Conservation (phyloP, 1,140 invertebrate species). For the Brachionus koreanus region DNA sequence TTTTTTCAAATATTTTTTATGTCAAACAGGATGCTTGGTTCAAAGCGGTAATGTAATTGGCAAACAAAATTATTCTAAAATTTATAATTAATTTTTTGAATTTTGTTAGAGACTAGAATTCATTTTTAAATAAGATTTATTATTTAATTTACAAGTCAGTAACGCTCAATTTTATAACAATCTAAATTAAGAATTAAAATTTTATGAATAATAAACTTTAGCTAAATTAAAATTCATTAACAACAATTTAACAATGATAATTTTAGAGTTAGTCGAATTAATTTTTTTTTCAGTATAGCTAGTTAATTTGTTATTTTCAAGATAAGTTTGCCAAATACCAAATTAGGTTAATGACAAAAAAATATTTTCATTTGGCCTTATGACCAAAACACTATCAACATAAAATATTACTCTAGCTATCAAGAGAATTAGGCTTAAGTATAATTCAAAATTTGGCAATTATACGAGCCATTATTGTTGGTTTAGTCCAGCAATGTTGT, state of each 20-base stretch:
- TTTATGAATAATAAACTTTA: neutral
- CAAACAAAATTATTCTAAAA: too few species aligned
- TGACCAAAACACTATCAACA: neutral
- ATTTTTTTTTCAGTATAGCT: neutral
- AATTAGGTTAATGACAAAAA: slow-evolving; percentile 14
- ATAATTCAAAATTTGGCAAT: neutral
- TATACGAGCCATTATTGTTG: neutral
- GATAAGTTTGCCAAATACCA: neutral
- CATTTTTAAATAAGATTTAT: too few species aligned
- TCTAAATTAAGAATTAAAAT: neutral
- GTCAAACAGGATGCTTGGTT: too few species aligned
- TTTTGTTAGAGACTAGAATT: too few species aligned
- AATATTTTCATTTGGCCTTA: neutral
- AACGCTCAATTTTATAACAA: neutral
- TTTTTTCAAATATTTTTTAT: too few species aligned
- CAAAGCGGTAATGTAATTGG: too few species aligned
- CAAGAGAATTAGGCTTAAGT: neutral
- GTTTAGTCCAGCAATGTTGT: slow-evolving; percentile 1
- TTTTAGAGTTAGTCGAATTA: neutral
- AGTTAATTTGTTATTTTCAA: neutral
- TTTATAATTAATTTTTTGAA: too few species aligned
- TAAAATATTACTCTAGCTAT: neutral
- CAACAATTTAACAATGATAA: neutral
- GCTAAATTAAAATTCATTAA: neutral
- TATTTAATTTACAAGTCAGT: too few species aligned